Evolutionary conservation across 1,140 invertebrate genomes (phyloP), one percentile per base, ranked within the genome.

Genomic region (Drosophila ambigua): DNA sequence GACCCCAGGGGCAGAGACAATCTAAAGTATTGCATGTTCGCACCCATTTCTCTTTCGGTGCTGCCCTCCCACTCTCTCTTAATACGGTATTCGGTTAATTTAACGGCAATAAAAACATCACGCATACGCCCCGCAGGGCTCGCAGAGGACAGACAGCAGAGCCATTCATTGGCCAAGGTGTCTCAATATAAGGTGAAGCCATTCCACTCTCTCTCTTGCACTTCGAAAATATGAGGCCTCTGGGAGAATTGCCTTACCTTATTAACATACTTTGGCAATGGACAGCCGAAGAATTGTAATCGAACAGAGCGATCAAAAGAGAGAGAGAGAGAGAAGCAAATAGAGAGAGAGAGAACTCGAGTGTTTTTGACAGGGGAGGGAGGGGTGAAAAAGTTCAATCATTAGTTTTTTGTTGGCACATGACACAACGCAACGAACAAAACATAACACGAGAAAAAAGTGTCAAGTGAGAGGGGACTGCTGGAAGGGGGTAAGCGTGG

Each of bases 91-190:
- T 62, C 57, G 61, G 72, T 75, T 87, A 87, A 87, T 87, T 87
- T 88, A 87, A 82, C 55, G 83, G 59, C 67, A 87, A 87, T 85
- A 87, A 87, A 85, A 87, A 88, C 82, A 87, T 87, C 83, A 87
- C 83, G 82, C 67, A 82, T 87, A 82, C 82, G 82, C 75, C 83
- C 83, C 75, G 83, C 75, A 63, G 82, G 31, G 68, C 60, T 55
- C 35, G 64, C 31, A 31, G 8, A 28, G 28, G 6, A 26, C 26
- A 31, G 28, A 28, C 6, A 8, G 13, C 11, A 60, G 20, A 31
- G 45, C 1, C 44, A 6, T 1, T 8, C 28, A 31, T 31, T 31
- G 28, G 39, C 55, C 11, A 31, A 6, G 57, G 31, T 28, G 35
- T 31, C 9, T 13, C 45, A 78, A 87, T 82, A 68, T 82, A 87